phyloP scores from a whole-genome alignment of 37 sponge, comb jelly and placozoan genomes.

The Ephydatia muelleri region DNA sequence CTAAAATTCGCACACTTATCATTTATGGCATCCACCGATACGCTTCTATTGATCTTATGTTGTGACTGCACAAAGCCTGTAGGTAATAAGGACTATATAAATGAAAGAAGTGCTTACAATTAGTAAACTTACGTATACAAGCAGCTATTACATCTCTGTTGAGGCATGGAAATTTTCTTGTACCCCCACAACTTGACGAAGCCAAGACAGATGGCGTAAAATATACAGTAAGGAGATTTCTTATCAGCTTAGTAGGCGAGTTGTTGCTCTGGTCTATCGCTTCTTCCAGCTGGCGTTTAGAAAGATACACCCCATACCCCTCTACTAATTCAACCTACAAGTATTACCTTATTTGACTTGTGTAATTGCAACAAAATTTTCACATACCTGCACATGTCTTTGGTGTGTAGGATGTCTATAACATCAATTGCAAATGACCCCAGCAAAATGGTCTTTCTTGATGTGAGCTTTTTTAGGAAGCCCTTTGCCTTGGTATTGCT shows the following conservation, averaged over 20 bases:
- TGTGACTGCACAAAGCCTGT: conserved; percentile 21
- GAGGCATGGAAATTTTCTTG: conserved; percentile 2
- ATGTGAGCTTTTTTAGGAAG: too few species aligned
- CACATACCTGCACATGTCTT: background rate
- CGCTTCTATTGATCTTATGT: conserved; percentile 3
- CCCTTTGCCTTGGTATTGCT: too few species aligned
- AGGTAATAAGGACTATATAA: conserved; percentile 1
- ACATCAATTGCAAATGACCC: too few species aligned
- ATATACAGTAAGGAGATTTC: conserved; percentile 20
- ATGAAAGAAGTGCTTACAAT: too few species aligned
- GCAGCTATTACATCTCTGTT: conserved; percentile 27
- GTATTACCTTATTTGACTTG: background rate
- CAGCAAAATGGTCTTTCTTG: too few species aligned
- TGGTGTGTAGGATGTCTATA: too few species aligned
- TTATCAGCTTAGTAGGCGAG: conserved; percentile 32
- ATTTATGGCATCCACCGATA: conserved; percentile 32
- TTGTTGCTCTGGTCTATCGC: conserved; percentile 9
- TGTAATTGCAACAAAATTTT: background rate
- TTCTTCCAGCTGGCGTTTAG: conserved; percentile 39
- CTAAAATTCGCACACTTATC: conserved; percentile 46
- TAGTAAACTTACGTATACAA: conserved; percentile 25
- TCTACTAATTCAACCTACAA: conserved; percentile 21
- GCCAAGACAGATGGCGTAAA: conserved; percentile 21
- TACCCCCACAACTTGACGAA: conserved; percentile 25
- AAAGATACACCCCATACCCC: conserved; percentile 28